These are phyloP conservation scores for Parnassius glacialis DNA, from an alignment of 2,888 invertebrate genomes.

Conservation along the genomic window DNA sequence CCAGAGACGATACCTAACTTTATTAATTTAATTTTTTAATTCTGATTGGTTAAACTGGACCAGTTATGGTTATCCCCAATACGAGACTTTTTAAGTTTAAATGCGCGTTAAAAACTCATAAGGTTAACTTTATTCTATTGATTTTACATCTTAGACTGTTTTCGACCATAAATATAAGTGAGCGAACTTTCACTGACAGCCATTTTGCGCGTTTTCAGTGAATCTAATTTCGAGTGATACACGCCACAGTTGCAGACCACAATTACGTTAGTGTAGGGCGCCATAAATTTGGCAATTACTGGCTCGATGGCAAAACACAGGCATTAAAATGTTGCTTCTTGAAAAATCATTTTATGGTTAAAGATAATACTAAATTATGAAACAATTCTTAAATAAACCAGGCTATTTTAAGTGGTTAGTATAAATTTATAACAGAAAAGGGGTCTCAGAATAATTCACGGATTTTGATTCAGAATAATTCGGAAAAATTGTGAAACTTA, in stretches of 20 bases:
- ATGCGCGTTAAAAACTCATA: no score
- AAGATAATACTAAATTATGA: neutral
- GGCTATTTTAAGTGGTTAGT: no score
- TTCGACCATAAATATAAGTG: conserved; percentile 24
- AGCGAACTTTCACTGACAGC: conserved; percentile 52
- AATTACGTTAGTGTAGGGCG: conserved; percentile 74
- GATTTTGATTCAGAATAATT: no score
- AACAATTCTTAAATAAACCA: neutral
- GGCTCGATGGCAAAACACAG: conserved; percentile 59
- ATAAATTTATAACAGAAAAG: no score
- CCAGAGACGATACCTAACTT: no score
- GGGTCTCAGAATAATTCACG: no score
- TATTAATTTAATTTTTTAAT: no score
- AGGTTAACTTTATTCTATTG: neutral
- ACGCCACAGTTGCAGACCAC: conserved; percentile 64
- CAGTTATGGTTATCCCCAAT: no score
- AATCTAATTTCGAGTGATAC: conserved; percentile 78
- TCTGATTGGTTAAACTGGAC: no score
- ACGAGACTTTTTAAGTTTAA: no score
- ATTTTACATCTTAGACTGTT: conserved; percentile 20
- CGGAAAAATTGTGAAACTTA: no score
- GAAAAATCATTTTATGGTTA: neutral
- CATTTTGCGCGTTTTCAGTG: conserved; percentile 57
- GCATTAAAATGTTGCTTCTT: conserved; percentile 53
- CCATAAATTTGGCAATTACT: conserved; percentile 79